Percentiles rank a stretch among this genome's conserved stretches.
Evolutionary conservation across 2,797 vertebrate genomes (phyloP).

Genomic region (Sylvilagus floridanus): DNA sequence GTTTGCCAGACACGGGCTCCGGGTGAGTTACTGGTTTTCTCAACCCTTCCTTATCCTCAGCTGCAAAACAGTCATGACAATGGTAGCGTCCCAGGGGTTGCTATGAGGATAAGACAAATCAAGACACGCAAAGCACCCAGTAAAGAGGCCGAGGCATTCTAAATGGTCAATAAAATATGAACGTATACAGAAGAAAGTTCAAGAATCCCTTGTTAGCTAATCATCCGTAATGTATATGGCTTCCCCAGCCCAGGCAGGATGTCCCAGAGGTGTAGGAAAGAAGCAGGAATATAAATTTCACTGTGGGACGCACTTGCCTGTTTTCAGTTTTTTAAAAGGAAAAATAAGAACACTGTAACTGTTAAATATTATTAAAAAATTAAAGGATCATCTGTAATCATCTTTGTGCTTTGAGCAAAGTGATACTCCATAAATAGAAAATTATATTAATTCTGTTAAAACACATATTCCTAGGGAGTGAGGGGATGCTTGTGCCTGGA

Average conservation of each 20-base stretch:
- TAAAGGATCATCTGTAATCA: slow-evolving; percentile 40
- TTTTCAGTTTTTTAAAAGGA: slow-evolving; percentile 56
- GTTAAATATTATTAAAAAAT: slow-evolving; percentile 24
- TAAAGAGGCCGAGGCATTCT: background rate
- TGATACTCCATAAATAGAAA: slow-evolving; percentile 10
- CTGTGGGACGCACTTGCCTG: background rate
- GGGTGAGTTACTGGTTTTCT: background rate
- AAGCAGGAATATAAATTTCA: background rate
- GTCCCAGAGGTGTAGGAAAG: background rate
- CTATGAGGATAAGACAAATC: background rate
- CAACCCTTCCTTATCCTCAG: background rate
- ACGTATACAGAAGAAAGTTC: background rate
- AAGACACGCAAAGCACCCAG: background rate
- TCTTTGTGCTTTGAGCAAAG: slow-evolving; percentile 32
- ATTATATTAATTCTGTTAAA: slow-evolving; percentile 41
- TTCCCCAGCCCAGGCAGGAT: background rate
- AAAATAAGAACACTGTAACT: slow-evolving; percentile 31
- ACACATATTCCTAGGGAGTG: slow-evolving; percentile 38
- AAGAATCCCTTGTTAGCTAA: background rate
- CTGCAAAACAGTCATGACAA: background rate
- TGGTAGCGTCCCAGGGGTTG: background rate
- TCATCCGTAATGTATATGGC: background rate
- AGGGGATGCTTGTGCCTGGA: background rate
- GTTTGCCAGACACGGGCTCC: background rate
- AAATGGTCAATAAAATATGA: background rate